A percentile compares a stretch with the other conserved stretches of the same genome.
Conservation (phyloP, 1,140 invertebrate species). For the Drosophila lacertosa region DNA sequence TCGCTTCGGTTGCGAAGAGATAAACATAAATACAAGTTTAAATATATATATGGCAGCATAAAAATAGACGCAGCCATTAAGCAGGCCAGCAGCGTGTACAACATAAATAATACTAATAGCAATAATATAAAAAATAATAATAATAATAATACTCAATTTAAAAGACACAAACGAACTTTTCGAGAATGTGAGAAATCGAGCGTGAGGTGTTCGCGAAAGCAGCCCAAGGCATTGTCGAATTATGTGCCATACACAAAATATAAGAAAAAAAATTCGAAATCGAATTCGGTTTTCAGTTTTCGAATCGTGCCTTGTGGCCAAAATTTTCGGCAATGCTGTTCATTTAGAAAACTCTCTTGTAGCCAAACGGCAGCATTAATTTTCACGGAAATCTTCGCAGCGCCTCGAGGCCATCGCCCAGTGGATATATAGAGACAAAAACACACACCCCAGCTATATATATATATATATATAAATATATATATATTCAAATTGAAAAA, state of each 20-base stretch:
- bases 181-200: conserved; percentile 7
- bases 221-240: conserved; percentile 25
- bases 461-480: conserved; percentile 4
- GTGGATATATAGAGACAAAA: conserved; percentile 61
- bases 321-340: conserved; percentile 39
- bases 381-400: conserved; percentile 82
- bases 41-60: conserved; percentile 38
- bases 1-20: conserved; percentile 23
- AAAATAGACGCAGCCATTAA: conserved; percentile 44
- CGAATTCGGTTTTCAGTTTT: conserved; percentile 51
- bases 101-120: conserved; percentile 39
- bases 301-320: conserved; percentile 10
- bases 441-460: conserved; percentile 5
- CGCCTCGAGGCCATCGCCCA: conserved; percentile 65
- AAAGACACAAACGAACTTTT: conserved; percentile 14
- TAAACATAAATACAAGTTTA: conserved; percentile 38
- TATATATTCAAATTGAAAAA: not conserved
- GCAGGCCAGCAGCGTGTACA: conserved; percentile 17
- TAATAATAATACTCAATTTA: conserved; percentile 28
- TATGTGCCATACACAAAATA: not conserved
- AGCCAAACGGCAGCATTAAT: conserved; percentile 79
- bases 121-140: conserved; percentile 40
- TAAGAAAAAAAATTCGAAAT: conserved; percentile 47
- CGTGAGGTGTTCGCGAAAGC: not conserved
- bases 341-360: conserved; percentile 83